Base-by-base conservation (phyloP, 2,797 vertebrate genomes). In the Gymnothorax javanicus region DNA sequence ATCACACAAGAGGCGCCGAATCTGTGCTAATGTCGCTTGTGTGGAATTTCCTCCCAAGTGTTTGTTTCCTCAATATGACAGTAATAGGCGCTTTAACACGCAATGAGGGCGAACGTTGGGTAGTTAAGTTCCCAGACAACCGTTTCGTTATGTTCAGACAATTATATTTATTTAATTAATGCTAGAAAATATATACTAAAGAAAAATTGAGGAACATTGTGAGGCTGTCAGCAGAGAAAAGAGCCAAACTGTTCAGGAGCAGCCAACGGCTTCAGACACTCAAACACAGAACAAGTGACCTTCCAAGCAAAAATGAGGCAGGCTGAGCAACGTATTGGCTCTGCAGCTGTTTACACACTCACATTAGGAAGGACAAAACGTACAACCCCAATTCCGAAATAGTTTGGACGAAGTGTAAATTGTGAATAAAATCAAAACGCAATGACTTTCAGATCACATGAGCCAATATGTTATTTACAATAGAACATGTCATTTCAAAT, bases 221-320 rank as follows among this genome's bases (percentile, higher is more conserved):
- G 92, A 92, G 94, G 95, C 95, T 95, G 97, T 96, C 97, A 96
- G 96, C 96, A 94, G 96, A 97, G 96, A 97, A 97, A 77, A 96
- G 97, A 98, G 97, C 97, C 98, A 97, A 98, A 96, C 97, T 96
- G 96, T 96, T 97, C 97, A 95, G 94, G 92, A 95, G 96, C 97
- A 96, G 97, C 97, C 98, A 97, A 97, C 97, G 97, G 97, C 97
- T 97, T 93, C 96, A 96, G 95, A 95, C 95, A 94, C 96, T 93
- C 95, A 87, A 92, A 93, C 96, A 91, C 92, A 83, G 84, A 90
- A 91, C 91, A 81, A 94, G 93, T 92, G 96, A 97, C 95, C 89
- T 62, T 93, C 92, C 94, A 94, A 88, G 96, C 94, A 91, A 92
- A 94, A 96, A 95, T 95, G 94, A 94, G 95, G 75, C 86, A 91